phyloP scores from a whole-genome alignment of 2,797 vertebrate genomes.

The Centropyge bicolor region DNA sequence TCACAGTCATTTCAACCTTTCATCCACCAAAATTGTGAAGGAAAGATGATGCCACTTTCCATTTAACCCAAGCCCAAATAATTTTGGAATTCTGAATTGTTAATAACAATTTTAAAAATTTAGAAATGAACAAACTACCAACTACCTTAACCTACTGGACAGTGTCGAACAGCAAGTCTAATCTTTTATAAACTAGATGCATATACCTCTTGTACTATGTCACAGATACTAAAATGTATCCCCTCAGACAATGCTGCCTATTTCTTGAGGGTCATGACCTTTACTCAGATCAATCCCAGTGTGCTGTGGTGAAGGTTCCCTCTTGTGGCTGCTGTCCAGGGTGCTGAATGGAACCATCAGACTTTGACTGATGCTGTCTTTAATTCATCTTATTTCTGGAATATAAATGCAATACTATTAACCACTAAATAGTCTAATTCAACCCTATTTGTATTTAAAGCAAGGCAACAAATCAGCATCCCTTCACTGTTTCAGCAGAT shows the following conservation, averaged over 20 bases:
- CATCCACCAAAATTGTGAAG: no score
- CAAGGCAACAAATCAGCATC: background rate
- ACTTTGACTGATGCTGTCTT: background rate
- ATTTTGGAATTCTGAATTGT: background rate
- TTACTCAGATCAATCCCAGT: background rate
- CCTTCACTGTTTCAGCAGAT: background rate
- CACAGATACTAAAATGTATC: background rate
- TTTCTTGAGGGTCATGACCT: background rate
- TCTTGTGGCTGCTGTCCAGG: slow-evolving; percentile 4
- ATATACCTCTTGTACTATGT: background rate
- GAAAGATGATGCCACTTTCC: background rate
- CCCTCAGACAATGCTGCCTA: no score
- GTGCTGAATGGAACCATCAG: slow-evolving; percentile 12
- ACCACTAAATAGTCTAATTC: background rate
- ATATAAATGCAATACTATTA: background rate
- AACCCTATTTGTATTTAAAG: background rate
- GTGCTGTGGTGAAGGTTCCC: background rate
- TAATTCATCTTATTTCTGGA: background rate
- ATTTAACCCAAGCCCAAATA: background rate
- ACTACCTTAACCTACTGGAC: no score
- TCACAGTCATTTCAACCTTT: background rate
- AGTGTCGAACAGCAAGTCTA: background rate
- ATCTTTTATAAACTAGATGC: background rate
- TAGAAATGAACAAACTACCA: background rate
- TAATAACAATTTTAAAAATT: background rate